Conservation (phyloP, 92 coral and sea anemone genomes). For the Galaxea fascicularis region DNA sequence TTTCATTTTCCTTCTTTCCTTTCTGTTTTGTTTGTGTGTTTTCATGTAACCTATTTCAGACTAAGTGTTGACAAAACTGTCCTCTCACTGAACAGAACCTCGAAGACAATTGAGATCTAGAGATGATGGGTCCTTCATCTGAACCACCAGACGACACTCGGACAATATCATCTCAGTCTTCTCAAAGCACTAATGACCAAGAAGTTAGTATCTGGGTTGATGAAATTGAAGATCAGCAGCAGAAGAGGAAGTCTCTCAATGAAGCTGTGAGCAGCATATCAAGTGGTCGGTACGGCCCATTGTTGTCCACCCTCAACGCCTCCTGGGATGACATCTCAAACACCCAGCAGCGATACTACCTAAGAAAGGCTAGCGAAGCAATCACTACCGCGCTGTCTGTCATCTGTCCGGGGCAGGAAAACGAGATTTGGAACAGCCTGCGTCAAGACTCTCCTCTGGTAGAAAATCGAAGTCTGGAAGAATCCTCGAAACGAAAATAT, state of each 20-base stretch:
- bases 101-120: neutral
- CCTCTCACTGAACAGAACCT: too few relatives aligned
- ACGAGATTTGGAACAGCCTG: conserved; percentile 29
- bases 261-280: conserved; percentile 26
- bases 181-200: neutral
- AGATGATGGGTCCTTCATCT: neutral
- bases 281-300: conserved; percentile 40
- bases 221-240: conserved; percentile 38
- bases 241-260: conserved; percentile 32
- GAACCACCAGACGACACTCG: neutral
- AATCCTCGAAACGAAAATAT: conserved; percentile 29
- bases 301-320: conserved; percentile 55
- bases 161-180: neutral
- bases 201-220: conserved; percentile 25
- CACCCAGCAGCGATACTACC: conserved; percentile 55
- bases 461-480: neutral
- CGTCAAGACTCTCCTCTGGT: conserved; percentile 2
- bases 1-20: too few relatives aligned
- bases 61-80: too few relatives aligned
- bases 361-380: conserved; percentile 48
- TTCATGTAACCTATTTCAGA: too few relatives aligned
- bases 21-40: too few relatives aligned
- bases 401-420: conserved; percentile 56
- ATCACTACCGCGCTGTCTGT: conserved; percentile 47
- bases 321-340: conserved; percentile 60